Evolutionary conservation across 2,888 invertebrate species (phyloP), one percentile per base, ranked within the genome.

Genomic region (Steinernema carpocapsae): DNA sequence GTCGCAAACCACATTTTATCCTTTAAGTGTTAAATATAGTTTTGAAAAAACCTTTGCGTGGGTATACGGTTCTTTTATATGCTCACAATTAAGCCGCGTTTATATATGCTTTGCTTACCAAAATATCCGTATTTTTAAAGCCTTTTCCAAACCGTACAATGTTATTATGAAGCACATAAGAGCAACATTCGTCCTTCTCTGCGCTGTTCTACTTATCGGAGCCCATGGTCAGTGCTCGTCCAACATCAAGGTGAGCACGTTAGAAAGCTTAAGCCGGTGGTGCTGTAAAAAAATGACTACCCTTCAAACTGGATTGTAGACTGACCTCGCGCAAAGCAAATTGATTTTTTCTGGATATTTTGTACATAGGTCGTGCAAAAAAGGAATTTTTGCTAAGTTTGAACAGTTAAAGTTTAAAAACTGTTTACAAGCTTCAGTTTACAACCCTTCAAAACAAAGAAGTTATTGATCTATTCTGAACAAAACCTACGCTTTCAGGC

Each of bases 401-500:
- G 37, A n/a, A n/a, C n/a, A n/a, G n/a, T n/a, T n/a, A n/a, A n/a
- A n/a, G n/a, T n/a, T n/a, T n/a, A n/a, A n/a, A n/a, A n/a, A n/a
- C n/a, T n/a, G n/a, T n/a, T n/a, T n/a, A n/a, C n/a, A n/a, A n/a
- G n/a, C n/a, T n/a, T n/a, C n/a, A n/a, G n/a, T n/a, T n/a, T n/a
- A n/a, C n/a, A n/a, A n/a, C n/a, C n/a, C n/a, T n/a, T n/a, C n/a
- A n/a, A n/a, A n/a, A n/a, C n/a, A n/a, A n/a, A n/a, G n/a, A n/a
- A n/a, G n/a, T n/a, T n/a, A n/a, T n/a, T n/a, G n/a, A n/a, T n/a
- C n/a, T n/a, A n/a, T n/a, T 10, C 3, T 6, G 37, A 52, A 26
- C 22, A n/a, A 72, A 43, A n/a, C 32, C 17, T 12, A n/a, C n/a
- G n/a, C n/a, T 2, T 72, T 77, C 42, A 82, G 84, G 77, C 76